phyloP scores from a whole-genome alignment of 2,113 vertebrate species.

The Gymnogyps californianus region DNA sequence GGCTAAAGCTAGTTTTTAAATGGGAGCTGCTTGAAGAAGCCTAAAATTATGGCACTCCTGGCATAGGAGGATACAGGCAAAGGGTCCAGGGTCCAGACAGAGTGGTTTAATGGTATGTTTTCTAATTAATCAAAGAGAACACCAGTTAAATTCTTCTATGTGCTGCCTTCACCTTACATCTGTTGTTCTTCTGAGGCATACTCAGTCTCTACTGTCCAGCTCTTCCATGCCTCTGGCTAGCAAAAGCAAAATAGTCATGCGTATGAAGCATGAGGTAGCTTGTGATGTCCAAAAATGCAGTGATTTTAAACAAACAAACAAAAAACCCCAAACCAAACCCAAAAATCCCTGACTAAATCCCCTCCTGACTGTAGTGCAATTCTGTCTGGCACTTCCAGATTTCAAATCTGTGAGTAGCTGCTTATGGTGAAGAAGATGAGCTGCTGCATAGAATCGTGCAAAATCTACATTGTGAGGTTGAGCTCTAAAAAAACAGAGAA shows the following conservation, averaged over 20 bases:
- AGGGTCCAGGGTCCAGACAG: neutral
- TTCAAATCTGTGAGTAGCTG: neutral
- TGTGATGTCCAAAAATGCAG: neutral
- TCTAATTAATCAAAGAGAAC: neutral
- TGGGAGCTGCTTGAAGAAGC: neutral
- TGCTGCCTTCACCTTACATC: neutral
- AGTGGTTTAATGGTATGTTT: neutral
- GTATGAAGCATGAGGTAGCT: neutral
- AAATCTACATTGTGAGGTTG: neutral
- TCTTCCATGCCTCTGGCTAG: neutral
- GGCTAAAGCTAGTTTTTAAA: neutral
- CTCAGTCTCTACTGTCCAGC: neutral
- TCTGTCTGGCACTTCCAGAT: neutral
- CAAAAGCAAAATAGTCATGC: neutral
- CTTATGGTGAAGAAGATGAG: neutral
- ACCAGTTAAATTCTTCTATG: neutral
- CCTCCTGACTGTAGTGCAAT: neutral
- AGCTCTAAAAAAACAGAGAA: neutral
- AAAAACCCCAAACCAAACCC: too few relatives aligned
- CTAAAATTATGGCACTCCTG: neutral
- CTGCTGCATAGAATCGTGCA: neutral
- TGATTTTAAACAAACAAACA: neutral
- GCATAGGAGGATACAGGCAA: neutral
- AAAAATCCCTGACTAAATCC: fast-evolving
- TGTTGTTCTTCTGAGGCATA: neutral